These are phyloP conservation scores for Tachyglossus aculeatus DNA, from an alignment of 2,797 vertebrate species.

Conservation along the genomic window DNA sequence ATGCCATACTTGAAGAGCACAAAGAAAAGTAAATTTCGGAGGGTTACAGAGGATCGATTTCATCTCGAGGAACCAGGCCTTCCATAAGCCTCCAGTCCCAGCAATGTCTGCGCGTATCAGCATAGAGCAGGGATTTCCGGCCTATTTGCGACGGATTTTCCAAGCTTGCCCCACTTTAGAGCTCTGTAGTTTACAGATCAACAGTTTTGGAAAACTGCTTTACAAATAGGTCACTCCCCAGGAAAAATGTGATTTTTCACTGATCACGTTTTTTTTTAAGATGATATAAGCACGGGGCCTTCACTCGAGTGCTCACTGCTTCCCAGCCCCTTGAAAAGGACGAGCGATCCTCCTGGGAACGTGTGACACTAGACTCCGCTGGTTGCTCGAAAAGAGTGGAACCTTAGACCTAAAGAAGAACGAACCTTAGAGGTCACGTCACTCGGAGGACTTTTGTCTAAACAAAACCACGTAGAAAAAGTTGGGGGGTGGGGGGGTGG, in stretches of 20 bases:
- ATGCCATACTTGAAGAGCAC: neutral
- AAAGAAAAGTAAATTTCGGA: slow-evolving; percentile 11
- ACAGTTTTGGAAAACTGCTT: slow-evolving; percentile 19
- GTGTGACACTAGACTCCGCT: slow-evolving; percentile 71
- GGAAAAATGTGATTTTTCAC: slow-evolving; percentile 54
- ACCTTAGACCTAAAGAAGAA: slow-evolving; percentile 62
- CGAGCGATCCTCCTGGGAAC: slow-evolving; percentile 72
- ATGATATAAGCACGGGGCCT: slow-evolving; percentile 48
- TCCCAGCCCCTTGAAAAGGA: slow-evolving; percentile 56
- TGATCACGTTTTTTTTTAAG: slow-evolving; percentile 57
- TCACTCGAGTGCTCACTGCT: slow-evolving; percentile 50
- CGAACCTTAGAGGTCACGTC: slow-evolving; percentile 70
- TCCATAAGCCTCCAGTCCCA: slow-evolving; percentile 44
- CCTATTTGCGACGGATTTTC: slow-evolving; percentile 23
- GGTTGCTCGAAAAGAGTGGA: slow-evolving; percentile 71
- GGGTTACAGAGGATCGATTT: slow-evolving; percentile 22
- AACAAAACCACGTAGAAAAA: slow-evolving; percentile 67
- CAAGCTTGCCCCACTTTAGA: slow-evolving; percentile 38
- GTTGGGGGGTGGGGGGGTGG: slow-evolving; percentile 67
- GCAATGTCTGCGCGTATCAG: slow-evolving; percentile 49
- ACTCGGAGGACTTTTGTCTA: slow-evolving; percentile 66
- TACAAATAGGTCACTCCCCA: slow-evolving; percentile 50
- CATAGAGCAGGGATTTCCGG: slow-evolving; percentile 30
- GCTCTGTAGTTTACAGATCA: slow-evolving; percentile 37
- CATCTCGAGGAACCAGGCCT: slow-evolving; percentile 21